Evolutionary conservation across 2,113 vertebrate species (phyloP), one percentile per base, ranked within the genome.

Genomic region (Phoxinus phoxinus): DNA sequence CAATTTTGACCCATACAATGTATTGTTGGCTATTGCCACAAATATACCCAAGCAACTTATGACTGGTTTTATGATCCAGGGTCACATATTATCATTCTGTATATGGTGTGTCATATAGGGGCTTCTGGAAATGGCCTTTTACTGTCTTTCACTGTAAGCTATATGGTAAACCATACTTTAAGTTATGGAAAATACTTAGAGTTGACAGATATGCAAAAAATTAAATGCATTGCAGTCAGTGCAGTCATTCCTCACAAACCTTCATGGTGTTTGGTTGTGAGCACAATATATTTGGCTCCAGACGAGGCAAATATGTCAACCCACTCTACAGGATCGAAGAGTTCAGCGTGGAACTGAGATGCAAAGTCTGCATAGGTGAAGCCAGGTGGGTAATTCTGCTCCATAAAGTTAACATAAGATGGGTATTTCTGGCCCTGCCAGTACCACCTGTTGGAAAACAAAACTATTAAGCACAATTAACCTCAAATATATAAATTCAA

Each of bases 251-350:
- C 23, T n/a, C 53, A 89, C 84, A 23, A 89, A 99, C 98, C 98
- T 96, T 99, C 98, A 8, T 99, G 98, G 90, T 99, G 98, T 91
- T 99, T 99, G n/a, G 97, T 96, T 48, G 98, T 99, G 86, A 99
- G 94, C 37, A 99, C 97, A 37, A 99, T 90, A 0, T 99, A 99
- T 86, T 96, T 98, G 86, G 98, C 98, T 74, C 98, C 98, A 0
- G 98, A 99, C 51, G 95, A 94, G 41, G 92, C 93, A 82, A 99
- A 93, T 89, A 97, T 91, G 59, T 97, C 95, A 6, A 94, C 95
- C 98, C 98, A 99, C 30, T 96, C 90, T 84, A 92, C 90, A 4
- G 96, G 92, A 88, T 97, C 90, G 83, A 98, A 99, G 91, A 98
- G 98, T 85, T 97, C 96, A 10, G 97, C 96, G 11, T 95, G 97